Conservation (phyloP, 2,888 invertebrate genomes). For the Eupithecia inturbata region DNA sequence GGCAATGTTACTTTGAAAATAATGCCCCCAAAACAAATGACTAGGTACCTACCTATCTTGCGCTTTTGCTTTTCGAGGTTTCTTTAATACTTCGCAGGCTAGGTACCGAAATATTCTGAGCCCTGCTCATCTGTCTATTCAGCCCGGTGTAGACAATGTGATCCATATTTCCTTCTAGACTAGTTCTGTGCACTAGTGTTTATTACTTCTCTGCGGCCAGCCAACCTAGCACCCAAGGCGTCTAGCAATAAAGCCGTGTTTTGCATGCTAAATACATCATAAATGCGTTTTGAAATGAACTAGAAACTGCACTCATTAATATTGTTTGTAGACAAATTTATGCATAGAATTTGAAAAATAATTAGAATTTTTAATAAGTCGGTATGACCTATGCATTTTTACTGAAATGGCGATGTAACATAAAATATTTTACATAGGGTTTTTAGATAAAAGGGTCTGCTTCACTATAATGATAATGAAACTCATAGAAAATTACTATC, state of each 20-base stretch:
- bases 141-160: background rate
- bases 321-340: conserved; percentile 9
- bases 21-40: too few relatives aligned
- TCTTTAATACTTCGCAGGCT: too few relatives aligned
- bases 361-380: conserved; percentile 1
- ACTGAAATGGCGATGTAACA: background rate
- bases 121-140: too few relatives aligned
- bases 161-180: background rate
- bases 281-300: conserved; percentile 13
- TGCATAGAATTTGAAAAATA: conserved; percentile 12
- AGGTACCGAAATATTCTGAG: too few relatives aligned
- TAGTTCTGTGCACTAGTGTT: background rate
- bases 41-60: too few relatives aligned
- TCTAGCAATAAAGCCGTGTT: conserved; percentile 26
- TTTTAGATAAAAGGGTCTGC: background rate
- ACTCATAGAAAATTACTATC: too few relatives aligned
- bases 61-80: too few relatives aligned
- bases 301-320: conserved; percentile 20
- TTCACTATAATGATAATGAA: too few relatives aligned
- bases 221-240: conserved; percentile 22
- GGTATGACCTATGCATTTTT: background rate
- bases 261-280: conserved; percentile 30
- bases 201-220: conserved; percentile 13
- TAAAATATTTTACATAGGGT: background rate
- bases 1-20: too few relatives aligned